A percentile compares a stretch with the other conserved stretches of the same genome.
phyloP scores from a whole-genome alignment of 1,140 invertebrate species.

The Penaeus indicus region DNA sequence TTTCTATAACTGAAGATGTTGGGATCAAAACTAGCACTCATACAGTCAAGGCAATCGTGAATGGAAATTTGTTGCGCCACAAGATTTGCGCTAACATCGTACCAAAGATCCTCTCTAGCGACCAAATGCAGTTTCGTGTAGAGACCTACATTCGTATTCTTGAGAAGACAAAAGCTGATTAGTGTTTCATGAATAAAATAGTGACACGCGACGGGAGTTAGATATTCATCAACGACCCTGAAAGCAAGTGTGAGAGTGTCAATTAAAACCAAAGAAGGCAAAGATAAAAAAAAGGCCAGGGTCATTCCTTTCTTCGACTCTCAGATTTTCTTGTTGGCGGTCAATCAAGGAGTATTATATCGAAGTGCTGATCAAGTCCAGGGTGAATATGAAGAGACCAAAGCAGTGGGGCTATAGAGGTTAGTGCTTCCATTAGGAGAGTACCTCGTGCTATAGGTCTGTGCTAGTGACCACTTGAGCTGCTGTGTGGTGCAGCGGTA shows the following conservation, averaged over 20 bases:
- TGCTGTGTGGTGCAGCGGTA: too few relatives aligned
- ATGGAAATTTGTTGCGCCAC: slow-evolving; percentile 3
- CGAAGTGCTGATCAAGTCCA: slow-evolving; percentile 6
- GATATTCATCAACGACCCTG: slow-evolving; percentile 15
- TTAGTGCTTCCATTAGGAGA: slow-evolving; percentile 14
- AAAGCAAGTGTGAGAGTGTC: slow-evolving; percentile 14
- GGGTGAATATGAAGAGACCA: slow-evolving; percentile 15
- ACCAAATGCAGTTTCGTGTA: slow-evolving; percentile 22
- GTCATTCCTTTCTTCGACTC: slow-evolving; percentile 27
- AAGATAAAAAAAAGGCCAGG: not conserved
- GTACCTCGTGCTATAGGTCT: slow-evolving; percentile 9
- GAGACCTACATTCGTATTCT: slow-evolving; percentile 4
- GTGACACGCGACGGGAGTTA: slow-evolving; percentile 5
- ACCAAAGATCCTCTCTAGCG: slow-evolving; percentile 16
- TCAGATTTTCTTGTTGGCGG: slow-evolving; percentile 14
- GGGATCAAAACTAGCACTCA: slow-evolving; percentile 1
- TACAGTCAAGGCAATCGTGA: not conserved
- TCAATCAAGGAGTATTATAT: slow-evolving; percentile 29
- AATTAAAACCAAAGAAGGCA: not conserved
- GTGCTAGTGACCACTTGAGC: slow-evolving; percentile 15
- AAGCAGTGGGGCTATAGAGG: slow-evolving; percentile 17
- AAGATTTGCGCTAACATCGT: slow-evolving; percentile 6
- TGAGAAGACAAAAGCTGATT: slow-evolving; percentile 1
- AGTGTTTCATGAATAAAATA: slow-evolving; percentile 15
- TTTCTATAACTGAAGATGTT: slow-evolving; percentile 30